Evolutionary conservation across 1,140 invertebrate genomes (phyloP), one percentile per base, ranked within the genome.

Genomic region (Panagrolaimus sp.): DNA sequence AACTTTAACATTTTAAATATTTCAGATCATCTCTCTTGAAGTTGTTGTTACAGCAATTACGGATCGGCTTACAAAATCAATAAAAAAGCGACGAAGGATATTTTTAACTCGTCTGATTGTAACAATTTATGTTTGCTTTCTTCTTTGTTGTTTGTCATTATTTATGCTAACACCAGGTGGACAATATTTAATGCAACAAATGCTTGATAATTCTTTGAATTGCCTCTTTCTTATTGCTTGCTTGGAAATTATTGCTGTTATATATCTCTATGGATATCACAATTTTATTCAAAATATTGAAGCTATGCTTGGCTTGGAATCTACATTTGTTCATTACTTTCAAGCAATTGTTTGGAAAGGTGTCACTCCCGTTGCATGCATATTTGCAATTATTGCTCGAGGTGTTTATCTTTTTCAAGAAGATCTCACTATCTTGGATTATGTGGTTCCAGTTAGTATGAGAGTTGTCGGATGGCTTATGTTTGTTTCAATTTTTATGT

Each of bases 281-380:
- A 57, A 57, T 23, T 57, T 57, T 27, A 57, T 25, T 57, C 51
- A 27, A 57, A 57, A 57, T 27, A 57, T 57, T 13, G 51, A 57
- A 57, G 51, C 51, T 20, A 57, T 57, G 51, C 51, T 57, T 11
- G 51, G 51, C 16, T 16, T 20, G 11, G 20, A 27, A 1, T n/a
- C 11, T 11, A 27, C n/a, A 20, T n/a, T 57, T 27, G 51, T 27
- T 2, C 51, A 57, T 57, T 57, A 57, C n/a, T 27, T 57, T 27
- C 20, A 57, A 57, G 20, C 20, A 25, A 27, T 27, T 16, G 9
- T 57, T 11, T 57, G 51, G 51, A 57, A 57, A 16, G 51, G 51
- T 23, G n/a, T 57, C n/a, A 27, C 51, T 20, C 51, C 51, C 9
- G 27, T 57, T 1, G 27, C 27, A 25, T 20, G 20, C 13, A 3